These are phyloP conservation scores for Cosmorhoe ocellata DNA, from an alignment of 2,888 invertebrate genomes.

Conservation along the genomic window DNA sequence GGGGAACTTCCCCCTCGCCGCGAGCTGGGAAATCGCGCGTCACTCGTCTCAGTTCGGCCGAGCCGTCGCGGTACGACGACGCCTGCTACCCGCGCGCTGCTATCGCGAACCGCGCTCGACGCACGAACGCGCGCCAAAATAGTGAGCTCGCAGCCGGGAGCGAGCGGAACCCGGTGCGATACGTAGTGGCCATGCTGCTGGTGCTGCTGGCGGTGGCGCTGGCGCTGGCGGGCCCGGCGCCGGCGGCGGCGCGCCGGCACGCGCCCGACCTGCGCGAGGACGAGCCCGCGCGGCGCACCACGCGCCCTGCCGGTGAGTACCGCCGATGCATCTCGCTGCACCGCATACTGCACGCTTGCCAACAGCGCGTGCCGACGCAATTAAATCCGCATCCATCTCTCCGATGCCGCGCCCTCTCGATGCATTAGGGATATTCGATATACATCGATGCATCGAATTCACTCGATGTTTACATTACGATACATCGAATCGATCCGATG, in stretches of 20 bases:
- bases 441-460: too few species aligned
- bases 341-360: slow-evolving; percentile 36
- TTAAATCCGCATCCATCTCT: slow-evolving; percentile 49
- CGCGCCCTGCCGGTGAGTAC: slow-evolving; percentile 60
- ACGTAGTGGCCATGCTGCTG: slow-evolving; percentile 66
- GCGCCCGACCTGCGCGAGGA: slow-evolving; percentile 85
- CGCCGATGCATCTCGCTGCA: slow-evolving; percentile 50
- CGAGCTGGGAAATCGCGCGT: slow-evolving; percentile 76
- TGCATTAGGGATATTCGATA: too few species aligned
- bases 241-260: slow-evolving; percentile 77
- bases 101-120: slow-evolving; percentile 58
- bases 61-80: slow-evolving; percentile 74
- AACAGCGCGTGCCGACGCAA: slow-evolving; percentile 39
- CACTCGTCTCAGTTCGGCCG: slow-evolving; percentile 75
- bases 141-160: slow-evolving; percentile 77
- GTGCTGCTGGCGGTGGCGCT: slow-evolving; percentile 65
- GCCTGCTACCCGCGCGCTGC: slow-evolving; percentile 61
- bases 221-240: slow-evolving; percentile 48
- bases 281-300: slow-evolving; percentile 85
- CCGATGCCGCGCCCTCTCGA: slow-evolving; percentile 26
- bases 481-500: too few species aligned
- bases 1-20: slow-evolving; percentile 73
- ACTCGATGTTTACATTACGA: too few species aligned
- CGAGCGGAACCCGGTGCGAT: slow-evolving; percentile 52
- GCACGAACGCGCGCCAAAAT: slow-evolving; percentile 65